A percentile compares a stretch with the other conserved stretches of the same genome.
phyloP scores from a whole-genome alignment of 2,113 vertebrate species.

The Eudyptes chrysolophus region DNA sequence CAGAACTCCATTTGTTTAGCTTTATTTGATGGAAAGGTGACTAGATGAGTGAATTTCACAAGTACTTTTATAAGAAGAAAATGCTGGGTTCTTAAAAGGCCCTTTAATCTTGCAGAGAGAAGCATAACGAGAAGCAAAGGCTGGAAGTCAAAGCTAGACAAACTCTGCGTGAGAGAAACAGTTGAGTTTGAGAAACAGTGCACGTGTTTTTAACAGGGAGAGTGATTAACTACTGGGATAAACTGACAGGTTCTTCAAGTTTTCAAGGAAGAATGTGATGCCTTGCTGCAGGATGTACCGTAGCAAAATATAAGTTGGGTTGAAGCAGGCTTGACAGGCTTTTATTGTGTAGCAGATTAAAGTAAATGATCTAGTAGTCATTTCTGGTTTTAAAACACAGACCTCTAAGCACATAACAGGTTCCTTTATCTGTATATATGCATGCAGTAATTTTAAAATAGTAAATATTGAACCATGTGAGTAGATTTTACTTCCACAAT shows the following conservation, averaged over 20 bases:
- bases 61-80: background rate
- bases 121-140: background rate
- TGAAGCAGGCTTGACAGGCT: background rate
- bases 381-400: background rate
- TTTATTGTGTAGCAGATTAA: background rate
- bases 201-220: background rate
- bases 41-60: background rate
- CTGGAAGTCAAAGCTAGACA: background rate
- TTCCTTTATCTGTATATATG: background rate
- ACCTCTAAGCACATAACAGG: background rate
- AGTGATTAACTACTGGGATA: background rate
- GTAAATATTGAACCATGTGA: background rate
- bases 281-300: background rate
- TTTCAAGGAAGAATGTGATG: background rate
- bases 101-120: background rate
- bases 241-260: background rate
- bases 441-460: background rate
- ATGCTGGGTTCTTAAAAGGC: background rate
- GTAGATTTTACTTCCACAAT: background rate
- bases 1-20: background rate
- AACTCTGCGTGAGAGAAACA: background rate
- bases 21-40: background rate
- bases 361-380: background rate
- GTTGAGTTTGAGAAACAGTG: background rate
- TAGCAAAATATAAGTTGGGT: background rate